Evolutionary conservation across 2,888 invertebrate genomes (phyloP).

Genomic region (Erannis defoliaria): DNA sequence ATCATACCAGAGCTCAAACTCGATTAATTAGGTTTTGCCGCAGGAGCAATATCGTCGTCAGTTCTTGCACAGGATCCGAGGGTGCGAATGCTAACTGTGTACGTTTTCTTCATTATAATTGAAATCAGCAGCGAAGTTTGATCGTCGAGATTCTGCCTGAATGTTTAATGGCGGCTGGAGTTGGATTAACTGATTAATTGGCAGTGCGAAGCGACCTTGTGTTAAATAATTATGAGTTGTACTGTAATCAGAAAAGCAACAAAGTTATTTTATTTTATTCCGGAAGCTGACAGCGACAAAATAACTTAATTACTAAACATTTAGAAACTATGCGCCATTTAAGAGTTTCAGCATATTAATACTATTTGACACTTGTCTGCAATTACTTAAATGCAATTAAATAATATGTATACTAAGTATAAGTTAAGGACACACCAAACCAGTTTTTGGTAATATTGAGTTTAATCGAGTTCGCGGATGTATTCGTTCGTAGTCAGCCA

Average conservation of each 20-base stretch:
- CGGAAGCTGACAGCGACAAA: too few species aligned
- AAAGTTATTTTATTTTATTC: slow-evolving; percentile 9
- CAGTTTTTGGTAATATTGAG: too few species aligned
- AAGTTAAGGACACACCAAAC: too few species aligned
- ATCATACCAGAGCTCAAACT: slow-evolving; percentile 48
- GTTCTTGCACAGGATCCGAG: slow-evolving; percentile 79
- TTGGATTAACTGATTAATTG: slow-evolving; percentile 39
- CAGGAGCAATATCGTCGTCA: slow-evolving; percentile 81
- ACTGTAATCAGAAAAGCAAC: slow-evolving; percentile 5
- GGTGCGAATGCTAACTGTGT: slow-evolving; percentile 84
- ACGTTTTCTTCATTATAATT: slow-evolving; percentile 76
- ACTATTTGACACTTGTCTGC: too few species aligned
- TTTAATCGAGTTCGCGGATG: too few species aligned
- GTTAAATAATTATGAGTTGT: slow-evolving; percentile 16
- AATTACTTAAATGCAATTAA: too few species aligned
- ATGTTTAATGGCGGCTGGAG: slow-evolving; percentile 46
- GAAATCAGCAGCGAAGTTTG: slow-evolving; percentile 63
- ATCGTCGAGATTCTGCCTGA: slow-evolving; percentile 47
- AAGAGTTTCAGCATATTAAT: too few species aligned
- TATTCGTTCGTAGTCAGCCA: too few species aligned
- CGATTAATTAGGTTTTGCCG: slow-evolving; percentile 65
- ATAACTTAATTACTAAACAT: too few species aligned
- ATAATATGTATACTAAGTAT: too few species aligned
- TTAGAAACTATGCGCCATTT: too few species aligned
- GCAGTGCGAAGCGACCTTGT: slow-evolving; percentile 26